Evolutionary conservation across 2,113 vertebrate species (phyloP), one percentile per base, ranked within the genome.

Genomic region (Syrrhaptes paradoxus): DNA sequence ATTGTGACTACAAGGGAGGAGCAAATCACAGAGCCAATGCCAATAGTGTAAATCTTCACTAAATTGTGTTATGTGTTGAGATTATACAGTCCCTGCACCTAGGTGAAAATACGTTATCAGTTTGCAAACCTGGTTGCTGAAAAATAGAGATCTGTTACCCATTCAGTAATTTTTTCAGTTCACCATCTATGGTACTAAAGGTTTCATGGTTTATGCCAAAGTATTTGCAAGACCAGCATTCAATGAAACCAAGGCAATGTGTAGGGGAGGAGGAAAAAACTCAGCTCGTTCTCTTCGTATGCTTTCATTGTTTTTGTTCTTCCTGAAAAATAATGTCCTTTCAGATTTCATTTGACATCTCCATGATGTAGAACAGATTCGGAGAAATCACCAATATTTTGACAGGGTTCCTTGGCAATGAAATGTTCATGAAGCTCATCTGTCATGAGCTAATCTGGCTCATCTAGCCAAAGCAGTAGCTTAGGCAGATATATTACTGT

Each of bases 381-480:
- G 73, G 87, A 96, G 96, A 97, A 97, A 97, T 97, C 97, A 97
- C 97, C 97, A 97, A 97, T 97, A 97, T 97, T 97, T 97, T 97
- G 97, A 97, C 97, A 97, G 92, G 94, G 96, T 96, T 97, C 93
- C 95, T 97, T 97, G 97, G 97, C 97, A 97, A 97, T 97, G 96
- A 97, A 97, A 96, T 83, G 95, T 96, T 97, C 97, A 95, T 96
- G 95, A 97, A 97, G 95, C 96, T 97, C 97, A 97, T 97, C 96
- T 97, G 97, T 97, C 97, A 97, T 96, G 96, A 97, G 94, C 91
- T 97, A 95, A 97, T 97, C 95, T 96, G 96, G 95, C 96, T 96
- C 96, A 96, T 97, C 96, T 97, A 97, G 97, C 97, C 97, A 97
- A 97, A 97, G 95, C 96, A 96, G 94, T 94, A 96, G 52, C 93